Evolutionary conservation across 1,140 invertebrate genomes (phyloP), one percentile per base, ranked within the genome.

Genomic region (Pogonomyrmex californicus): DNA sequence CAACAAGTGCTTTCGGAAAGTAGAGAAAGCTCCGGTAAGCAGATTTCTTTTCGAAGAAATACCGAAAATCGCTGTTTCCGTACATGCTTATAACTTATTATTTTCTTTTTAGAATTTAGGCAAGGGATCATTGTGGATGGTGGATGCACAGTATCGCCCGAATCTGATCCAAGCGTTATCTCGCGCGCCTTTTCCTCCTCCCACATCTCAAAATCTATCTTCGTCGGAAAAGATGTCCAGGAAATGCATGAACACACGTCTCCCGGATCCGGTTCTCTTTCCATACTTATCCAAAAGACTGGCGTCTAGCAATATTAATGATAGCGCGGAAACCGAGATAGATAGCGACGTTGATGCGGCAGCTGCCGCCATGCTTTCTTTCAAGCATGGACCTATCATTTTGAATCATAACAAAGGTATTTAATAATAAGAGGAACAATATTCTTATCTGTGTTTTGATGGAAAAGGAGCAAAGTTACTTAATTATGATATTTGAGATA

Each of bases 1-100:
- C 63, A 99, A 99, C 94, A 99, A 99, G 95, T 99, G 99, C 95
- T 99, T 99, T 95, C 98, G 98, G 87, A 99, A 99, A 96, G 98
- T 99, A 63, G 98, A 99, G 94, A 98, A 98, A 93, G 97, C 97
- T 41, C 97, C 97, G 92, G 97, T 98, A 96, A 96, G 96, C 14
- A 36, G 7, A 49, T 71, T 30, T 65, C 2, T 49, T 23, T 4
- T 36, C 30, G 17, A 44, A 41, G 38, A 56, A 33, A 6, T 2
- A 3, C 0, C 9, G 10, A 14, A 6, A 63, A 7, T 17, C 30
- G 9, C 4, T 41, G 38, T 4, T 23, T 4, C 23, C 9, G 4
- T 30, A 56, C 38, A 49, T 7, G 2, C 17, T 44, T 63, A 56
- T 10, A 56, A 14, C 2, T 49, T 60, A 70, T 5, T 17, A 17